A percentile compares a stretch with the other conserved stretches of the same genome.
These are phyloP conservation scores for Berghia stephanieae DNA, from an alignment of 1,140 invertebrate genomes.

Conservation along the genomic window DNA sequence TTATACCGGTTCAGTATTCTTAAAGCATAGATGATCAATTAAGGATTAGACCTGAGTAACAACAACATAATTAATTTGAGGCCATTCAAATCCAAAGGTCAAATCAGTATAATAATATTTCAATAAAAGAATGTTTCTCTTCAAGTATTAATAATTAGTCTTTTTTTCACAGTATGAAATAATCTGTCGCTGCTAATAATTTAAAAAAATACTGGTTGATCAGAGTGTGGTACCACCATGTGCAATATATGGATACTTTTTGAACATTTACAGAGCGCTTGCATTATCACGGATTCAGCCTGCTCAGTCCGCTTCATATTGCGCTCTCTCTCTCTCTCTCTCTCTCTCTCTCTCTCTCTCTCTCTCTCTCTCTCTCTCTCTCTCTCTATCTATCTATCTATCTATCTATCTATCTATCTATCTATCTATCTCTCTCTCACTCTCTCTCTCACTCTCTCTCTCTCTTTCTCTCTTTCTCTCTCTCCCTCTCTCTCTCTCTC, in stretches of 20 bases:
- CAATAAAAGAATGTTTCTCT: too few relatives aligned
- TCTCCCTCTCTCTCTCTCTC: not conserved
- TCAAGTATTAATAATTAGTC: too few relatives aligned
- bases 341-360: not conserved
- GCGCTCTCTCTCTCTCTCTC: not conserved
- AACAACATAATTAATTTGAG: too few relatives aligned
- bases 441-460: not conserved
- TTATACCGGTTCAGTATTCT: too few relatives aligned
- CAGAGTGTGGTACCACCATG: not conserved
- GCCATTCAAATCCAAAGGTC: too few relatives aligned
- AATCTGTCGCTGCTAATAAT: too few relatives aligned
- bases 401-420: not conserved
- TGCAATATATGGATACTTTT: not conserved
- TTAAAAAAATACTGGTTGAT: not conserved
- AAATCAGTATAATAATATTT: too few relatives aligned
- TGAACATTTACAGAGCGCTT: not conserved
- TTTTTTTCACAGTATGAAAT: too few relatives aligned
- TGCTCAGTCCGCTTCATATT: not conserved
- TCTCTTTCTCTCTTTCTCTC: constrained; percentile 1
- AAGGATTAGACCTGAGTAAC: too few relatives aligned
- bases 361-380: constrained; percentile 21
- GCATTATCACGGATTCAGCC: not conserved
- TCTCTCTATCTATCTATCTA: constrained; percentile 7
- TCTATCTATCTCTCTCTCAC: not conserved
- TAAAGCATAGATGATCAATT: too few relatives aligned